Evolutionary conservation across 2,888 invertebrate genomes (phyloP).

Genomic region (Enchytraeus crypticus): DNA sequence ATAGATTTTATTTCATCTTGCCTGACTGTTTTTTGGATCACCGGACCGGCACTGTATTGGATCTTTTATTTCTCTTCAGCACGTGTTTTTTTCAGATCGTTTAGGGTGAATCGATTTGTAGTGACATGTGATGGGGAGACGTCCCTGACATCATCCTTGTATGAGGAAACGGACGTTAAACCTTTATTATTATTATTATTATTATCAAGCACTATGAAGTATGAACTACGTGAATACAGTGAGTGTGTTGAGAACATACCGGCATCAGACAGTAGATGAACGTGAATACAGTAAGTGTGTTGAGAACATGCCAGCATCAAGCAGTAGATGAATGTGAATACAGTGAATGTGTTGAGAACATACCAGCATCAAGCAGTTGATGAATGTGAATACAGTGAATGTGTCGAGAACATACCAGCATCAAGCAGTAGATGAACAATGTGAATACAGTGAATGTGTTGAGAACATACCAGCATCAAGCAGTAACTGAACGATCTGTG

Average conservation of each 20-base stretch:
- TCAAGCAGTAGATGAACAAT: slow-evolving; percentile 61
- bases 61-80: too few relatives aligned
- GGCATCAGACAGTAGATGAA: slow-evolving; percentile 60
- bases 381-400: slow-evolving; percentile 60
- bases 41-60: too few relatives aligned
- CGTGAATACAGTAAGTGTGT: slow-evolving; percentile 60
- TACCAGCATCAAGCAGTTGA: slow-evolving; percentile 62
- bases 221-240: slow-evolving; percentile 59
- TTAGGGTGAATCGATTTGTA: too few relatives aligned
- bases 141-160: too few relatives aligned
- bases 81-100: too few relatives aligned
- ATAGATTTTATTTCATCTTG: too few relatives aligned
- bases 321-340: slow-evolving; percentile 56
- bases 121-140: too few relatives aligned
- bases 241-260: slow-evolving; percentile 63
- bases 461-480: slow-evolving; percentile 62
- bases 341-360: slow-evolving; percentile 64
- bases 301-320: slow-evolving; percentile 63
- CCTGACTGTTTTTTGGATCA: too few relatives aligned
- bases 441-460: slow-evolving; percentile 61
- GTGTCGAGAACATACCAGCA: slow-evolving; percentile 61
- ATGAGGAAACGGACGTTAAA: too few relatives aligned
- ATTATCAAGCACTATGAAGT: slow-evolving; percentile 61
- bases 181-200: too few relatives aligned
- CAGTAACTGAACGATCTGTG: slow-evolving; percentile 58